Evolutionary conservation across 2,888 invertebrate genomes (phyloP).

Genomic region (Drosophila lacicola): DNA sequence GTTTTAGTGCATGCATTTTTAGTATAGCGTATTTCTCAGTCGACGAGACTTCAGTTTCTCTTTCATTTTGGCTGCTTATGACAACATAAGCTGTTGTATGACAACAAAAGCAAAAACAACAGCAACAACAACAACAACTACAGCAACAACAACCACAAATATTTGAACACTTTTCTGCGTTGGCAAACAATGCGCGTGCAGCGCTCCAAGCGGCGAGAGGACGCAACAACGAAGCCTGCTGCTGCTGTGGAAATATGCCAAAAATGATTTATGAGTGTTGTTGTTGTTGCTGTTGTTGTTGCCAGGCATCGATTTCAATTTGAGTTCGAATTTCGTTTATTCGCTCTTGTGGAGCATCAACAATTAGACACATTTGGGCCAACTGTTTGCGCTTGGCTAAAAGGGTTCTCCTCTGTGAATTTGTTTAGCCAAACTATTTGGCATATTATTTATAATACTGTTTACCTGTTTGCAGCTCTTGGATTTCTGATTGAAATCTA

Average conservation of each 20-base stretch:
- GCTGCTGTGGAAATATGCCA: constrained; percentile 43
- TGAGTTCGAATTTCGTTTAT: constrained; percentile 17
- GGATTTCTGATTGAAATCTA: constrained; percentile 13
- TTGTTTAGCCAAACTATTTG: constrained; percentile 11
- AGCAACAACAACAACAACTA: constrained; percentile 19
- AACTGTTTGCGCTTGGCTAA: constrained; percentile 50
- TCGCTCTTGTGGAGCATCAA: neutral
- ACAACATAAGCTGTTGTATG: constrained; percentile 65
- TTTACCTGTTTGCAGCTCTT: neutral
- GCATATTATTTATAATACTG: constrained; percentile 3
- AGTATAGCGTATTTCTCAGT: neutral
- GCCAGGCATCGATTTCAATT: constrained; percentile 65
- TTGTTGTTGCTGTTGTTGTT: constrained; percentile 14
- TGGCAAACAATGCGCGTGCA: constrained; percentile 62
- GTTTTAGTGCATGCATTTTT: too few species aligned
- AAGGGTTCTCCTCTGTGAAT: constrained; percentile 31
- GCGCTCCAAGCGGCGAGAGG: constrained; percentile 42
- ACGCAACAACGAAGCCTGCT: constrained; percentile 17
- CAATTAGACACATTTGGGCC: constrained; percentile 45
- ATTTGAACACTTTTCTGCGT: constrained; percentile 69
- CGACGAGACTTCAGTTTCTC: neutral
- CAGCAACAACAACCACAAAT: constrained; percentile 52
- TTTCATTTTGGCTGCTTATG: constrained; percentile 18
- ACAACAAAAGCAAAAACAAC: constrained; percentile 15
- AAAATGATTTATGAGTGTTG: constrained; percentile 69